Evolutionary conservation across 2,888 invertebrate genomes (phyloP), one percentile per base, ranked within the genome.

Genomic region (Erynnis tages): DNA sequence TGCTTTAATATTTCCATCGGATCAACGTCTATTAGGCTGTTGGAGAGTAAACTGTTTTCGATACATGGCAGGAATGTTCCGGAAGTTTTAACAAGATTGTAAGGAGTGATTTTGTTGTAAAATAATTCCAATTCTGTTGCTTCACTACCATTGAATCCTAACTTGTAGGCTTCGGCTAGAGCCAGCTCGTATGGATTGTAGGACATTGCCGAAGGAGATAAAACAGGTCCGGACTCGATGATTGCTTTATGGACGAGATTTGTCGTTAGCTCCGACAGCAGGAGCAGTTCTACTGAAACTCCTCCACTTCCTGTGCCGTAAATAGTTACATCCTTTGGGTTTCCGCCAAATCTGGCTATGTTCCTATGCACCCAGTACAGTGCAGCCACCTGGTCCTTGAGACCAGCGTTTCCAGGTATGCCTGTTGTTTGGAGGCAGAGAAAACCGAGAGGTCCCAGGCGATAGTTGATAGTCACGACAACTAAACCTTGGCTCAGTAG

Each of bases 321-420:
- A 0, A 82, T 57, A 0, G 85, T 88, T 13, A 90, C 70, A 38
- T 82, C 76, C 1, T 52, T 29, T 1, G 82, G 76, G 57, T 83
- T 73, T 0, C 90, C 90, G 1, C 85, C 85, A 54, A 90, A 90
- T 17, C 63, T 64, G 1, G 57, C 73, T 0, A 90, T 84, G 54
- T 90, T 90, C 41, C 65, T 74, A 23, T 84, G 71, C 0, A 90
- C 62, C 90, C 90, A 90, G 59, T 84, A 79, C 1, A 90, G 60
- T 0, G 83, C 86, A 0, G 82, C 79, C 14, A 86, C 69, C 58
- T 85, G 85, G 60, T 90, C 90, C 53, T 88, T 89, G 8, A 90
- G 57, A 1, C 89, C 90, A 1, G 77, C 80, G 50, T 90, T 90
- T 1, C 87, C 90, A 0, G 83, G 74, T 0, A 74, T 76, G 1